Conservation (phyloP, 1,140 invertebrate species). For the Rhopalosiphum padi region DNA sequence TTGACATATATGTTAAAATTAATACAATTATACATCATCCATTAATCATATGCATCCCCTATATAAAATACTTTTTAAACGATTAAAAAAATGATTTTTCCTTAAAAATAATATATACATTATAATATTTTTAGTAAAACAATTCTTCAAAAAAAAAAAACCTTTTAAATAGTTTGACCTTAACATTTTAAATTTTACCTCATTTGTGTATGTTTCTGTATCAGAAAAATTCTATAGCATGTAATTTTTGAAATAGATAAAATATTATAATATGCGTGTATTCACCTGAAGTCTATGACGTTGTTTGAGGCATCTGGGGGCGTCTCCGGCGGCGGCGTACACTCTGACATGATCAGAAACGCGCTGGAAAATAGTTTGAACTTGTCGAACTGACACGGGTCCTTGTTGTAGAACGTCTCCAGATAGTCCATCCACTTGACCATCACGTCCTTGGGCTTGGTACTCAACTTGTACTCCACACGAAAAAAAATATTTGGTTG, state of each 20-base stretch:
- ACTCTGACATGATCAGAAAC: slow-evolving; percentile 46
- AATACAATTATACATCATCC: not conserved
- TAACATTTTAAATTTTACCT: too few relatives aligned
- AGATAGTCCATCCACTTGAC: slow-evolving; percentile 35
- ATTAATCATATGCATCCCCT: not conserved
- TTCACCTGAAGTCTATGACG: slow-evolving; percentile 8
- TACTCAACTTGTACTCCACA: not conserved
- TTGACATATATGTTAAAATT: not conserved
- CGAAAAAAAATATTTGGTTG: too few relatives aligned
- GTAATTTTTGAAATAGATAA: too few relatives aligned
- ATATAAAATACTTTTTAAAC: too few relatives aligned
- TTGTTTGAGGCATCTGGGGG: not conserved
- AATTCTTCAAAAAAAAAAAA: too few relatives aligned
- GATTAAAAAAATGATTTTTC: too few relatives aligned
- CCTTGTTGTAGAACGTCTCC: not conserved
- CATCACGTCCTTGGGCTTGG: slow-evolving; percentile 22
- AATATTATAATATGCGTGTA: not conserved
- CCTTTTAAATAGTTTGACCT: too few relatives aligned
- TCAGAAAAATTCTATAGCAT: too few relatives aligned
- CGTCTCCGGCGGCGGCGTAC: not conserved
- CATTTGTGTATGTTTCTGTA: too few relatives aligned
- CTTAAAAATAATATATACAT: too few relatives aligned
- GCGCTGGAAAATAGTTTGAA: slow-evolving; percentile 45
- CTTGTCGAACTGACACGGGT: slow-evolving; percentile 25
- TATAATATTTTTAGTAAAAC: too few relatives aligned